These are phyloP conservation scores for Choristoneura rosaceana DNA, from an alignment of 2,888 invertebrate genomes.

Conservation along the genomic window DNA sequence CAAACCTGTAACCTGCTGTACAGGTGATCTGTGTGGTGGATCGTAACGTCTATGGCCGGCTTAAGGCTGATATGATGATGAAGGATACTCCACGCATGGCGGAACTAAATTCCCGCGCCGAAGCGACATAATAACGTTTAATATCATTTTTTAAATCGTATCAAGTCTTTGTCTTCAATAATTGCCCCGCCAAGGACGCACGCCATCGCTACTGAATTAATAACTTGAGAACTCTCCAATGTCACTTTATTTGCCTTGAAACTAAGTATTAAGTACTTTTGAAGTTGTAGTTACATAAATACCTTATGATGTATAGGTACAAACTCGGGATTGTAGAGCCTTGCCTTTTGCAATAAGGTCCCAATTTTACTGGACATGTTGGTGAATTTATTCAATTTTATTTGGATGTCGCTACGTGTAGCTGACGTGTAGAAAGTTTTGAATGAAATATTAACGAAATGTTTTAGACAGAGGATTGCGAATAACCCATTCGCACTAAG, in stretches of 20 bases:
- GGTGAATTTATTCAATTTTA: neutral
- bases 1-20: no score
- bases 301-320: neutral
- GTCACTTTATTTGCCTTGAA: conserved; percentile 34
- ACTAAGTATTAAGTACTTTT: conserved; percentile 17
- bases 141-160: neutral
- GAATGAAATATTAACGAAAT: neutral
- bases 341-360: conserved; percentile 2
- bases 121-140: neutral
- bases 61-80: no score
- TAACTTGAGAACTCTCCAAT: conserved; percentile 35
- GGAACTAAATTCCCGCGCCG: neutral
- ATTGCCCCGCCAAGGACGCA: conserved; percentile 33
- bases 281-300: neutral
- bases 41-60: no score
- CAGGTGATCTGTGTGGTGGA: no score
- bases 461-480: neutral
- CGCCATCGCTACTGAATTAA: conserved; percentile 8
- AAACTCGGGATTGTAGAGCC: neutral
- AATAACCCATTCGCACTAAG: neutral
- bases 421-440: neutral
- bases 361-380: neutral
- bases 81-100: no score
- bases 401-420: neutral
- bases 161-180: conserved; percentile 28